A percentile compares a stretch with the other conserved stretches of the same genome.
Conservation (phyloP, 2,888 invertebrate genomes). For the Lepidocyrtoides sp. region DNA sequence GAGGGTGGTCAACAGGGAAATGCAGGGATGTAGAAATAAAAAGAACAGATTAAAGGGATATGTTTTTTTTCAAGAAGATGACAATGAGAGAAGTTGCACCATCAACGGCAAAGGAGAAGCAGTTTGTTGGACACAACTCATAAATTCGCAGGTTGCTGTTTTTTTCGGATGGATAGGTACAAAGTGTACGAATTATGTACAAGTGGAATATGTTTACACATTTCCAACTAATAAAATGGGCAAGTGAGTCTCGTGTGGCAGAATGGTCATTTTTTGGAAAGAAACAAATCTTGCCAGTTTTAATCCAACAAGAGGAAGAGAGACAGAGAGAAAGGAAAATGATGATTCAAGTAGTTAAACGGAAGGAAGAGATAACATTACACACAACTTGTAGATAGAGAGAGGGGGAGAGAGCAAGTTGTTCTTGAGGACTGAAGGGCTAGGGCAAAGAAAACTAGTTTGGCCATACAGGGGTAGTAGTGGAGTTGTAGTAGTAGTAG, state of each 20-base stretch:
- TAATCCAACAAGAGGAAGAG: conserved; percentile 22
- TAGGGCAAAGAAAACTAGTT: neutral
- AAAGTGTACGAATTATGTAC: neutral
- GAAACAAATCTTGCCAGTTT: conserved; percentile 1
- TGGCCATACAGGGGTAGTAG: neutral
- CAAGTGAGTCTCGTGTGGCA: conserved; percentile 28
- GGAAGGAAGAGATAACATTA: neutral
- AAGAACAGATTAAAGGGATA: conserved; percentile 40
- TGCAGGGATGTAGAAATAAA: neutral
- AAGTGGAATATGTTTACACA: neutral
- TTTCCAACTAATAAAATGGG: conserved; percentile 9
- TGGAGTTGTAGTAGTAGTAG: no score
- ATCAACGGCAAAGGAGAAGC: neutral
- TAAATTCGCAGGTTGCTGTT: conserved; percentile 62
- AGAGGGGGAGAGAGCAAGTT: no score
- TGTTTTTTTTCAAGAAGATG: conserved; percentile 13
- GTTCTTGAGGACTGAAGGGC: neutral
- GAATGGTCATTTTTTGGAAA: neutral
- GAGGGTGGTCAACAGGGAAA: neutral
- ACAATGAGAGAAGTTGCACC: conserved; percentile 3
- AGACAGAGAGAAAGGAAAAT: neutral
- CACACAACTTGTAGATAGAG: neutral
- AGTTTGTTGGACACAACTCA: conserved; percentile 62
- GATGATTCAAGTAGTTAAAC: neutral
- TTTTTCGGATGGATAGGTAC: neutral